These are phyloP conservation scores for Phalacrocorax pelagicus DNA, from an alignment of 2,113 vertebrate species.

Conservation along the genomic window DNA sequence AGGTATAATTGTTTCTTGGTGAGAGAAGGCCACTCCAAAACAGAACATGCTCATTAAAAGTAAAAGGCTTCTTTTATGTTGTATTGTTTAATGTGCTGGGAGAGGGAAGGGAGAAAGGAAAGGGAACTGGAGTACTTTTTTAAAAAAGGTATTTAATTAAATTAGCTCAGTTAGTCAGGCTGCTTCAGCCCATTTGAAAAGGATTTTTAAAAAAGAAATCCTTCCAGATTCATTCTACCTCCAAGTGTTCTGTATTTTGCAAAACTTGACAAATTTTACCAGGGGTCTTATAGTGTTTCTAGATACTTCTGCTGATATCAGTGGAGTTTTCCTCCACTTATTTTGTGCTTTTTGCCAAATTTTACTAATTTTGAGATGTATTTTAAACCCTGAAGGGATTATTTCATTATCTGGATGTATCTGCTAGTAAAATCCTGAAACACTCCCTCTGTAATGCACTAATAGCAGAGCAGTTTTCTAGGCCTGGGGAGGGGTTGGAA, in stretches of 20 bases:
- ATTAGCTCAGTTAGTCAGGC: not conserved
- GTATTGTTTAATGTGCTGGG: not conserved
- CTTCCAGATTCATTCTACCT: not conserved
- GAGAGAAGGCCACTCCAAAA: not conserved
- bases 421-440: not conserved
- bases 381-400: not conserved
- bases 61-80: not conserved
- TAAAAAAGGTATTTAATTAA: not conserved
- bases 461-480: not conserved
- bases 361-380: not conserved
- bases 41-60: not conserved
- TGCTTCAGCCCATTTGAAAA: not conserved
- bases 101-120: not conserved
- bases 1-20: not conserved
- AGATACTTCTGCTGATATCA: not conserved
- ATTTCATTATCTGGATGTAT: not conserved
- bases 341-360: not conserved
- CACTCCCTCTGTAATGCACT: not conserved
- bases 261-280: not conserved
- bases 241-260: not conserved
- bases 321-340: not conserved
- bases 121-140: not conserved
- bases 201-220: not conserved
- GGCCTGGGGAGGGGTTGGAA: not conserved
- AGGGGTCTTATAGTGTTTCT: not conserved